Base-by-base conservation (phyloP, 1,140 invertebrate genomes). In the Temnothorax longispinosus region DNA sequence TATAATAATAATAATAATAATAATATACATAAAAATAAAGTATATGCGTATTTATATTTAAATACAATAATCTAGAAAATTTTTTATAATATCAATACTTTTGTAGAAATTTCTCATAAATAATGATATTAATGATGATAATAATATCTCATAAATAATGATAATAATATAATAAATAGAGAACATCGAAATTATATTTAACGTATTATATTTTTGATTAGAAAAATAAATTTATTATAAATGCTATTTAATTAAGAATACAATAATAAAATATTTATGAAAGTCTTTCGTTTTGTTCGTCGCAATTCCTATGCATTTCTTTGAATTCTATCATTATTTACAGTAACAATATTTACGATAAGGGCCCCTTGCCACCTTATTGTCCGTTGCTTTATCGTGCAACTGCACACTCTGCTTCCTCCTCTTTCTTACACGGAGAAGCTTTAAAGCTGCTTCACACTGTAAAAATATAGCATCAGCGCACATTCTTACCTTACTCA, bases 301-400 rank as follows among this genome's bases (percentile, higher is more conserved):
- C 38, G 47, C 47, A 5, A 32, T 32, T 50, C 4, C 4, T 50
- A 21, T 27, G 3, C 50, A 21, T 50, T 27, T 69, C 5, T 15
- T 69, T 71, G 13, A 50, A 71, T 32, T 71, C 13, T 50, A 71
- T 71, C 21, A 32, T 7, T 69, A 47, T 52, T 52, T 52, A 52
- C 27, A 52, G 3, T 4, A 47, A 47, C 21, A 71, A 18, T 32
- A 13, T 52, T 71, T 2, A 52, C 8, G 27, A 32, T 35, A 71
- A 50, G 27, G 3, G 1, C 7, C 6, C 15, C 67, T 15, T 52
- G 7, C 13, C 50, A 50, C 11, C 0, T 50, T 6, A 15, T 27
- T 69, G 41, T 69, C 67, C 67, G 44, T 35, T 15, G 52, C 67
- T 52, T 71, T 35, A 71, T 52, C 47, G 7, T 50, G 67, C 41